Base-by-base conservation (phyloP, 2,888 invertebrate genomes). In the Vanessa cardui region DNA sequence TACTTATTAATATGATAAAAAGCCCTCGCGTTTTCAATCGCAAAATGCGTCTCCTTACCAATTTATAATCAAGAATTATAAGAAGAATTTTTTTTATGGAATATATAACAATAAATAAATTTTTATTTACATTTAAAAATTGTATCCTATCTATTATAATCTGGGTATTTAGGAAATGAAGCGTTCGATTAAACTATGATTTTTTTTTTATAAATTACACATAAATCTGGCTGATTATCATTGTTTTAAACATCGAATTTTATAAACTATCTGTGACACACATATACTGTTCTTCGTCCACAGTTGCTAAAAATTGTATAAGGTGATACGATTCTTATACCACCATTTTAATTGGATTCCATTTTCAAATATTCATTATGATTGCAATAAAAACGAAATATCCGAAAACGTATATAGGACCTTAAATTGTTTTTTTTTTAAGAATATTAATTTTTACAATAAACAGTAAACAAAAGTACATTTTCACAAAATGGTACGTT, bases 71-170 rank as follows among this genome's bases (percentile, higher is more conserved):
- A 87, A 90, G 88, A 90, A 91, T 87, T 88, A 88, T 86, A 83
- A 89, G 90, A 90, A 88, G 89, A 89, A 89, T 88, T 84, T 81
- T 85, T 18, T 56, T 86, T 87, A 88, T 87, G 88, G 90, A 89
- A 90, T 90, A 91, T 90, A 88, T 88, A 92, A 92, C 90, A 90
- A 86, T 87, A 92, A 92, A 92, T 92, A 91, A 91, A 90, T 89
- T 91, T 88, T 91, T 92, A 92, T 92, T 89, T 92, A 92, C 92
- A 92, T 84, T 39, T 83, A 87, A 89, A 86, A 83, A 79, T 86
- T 88, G 89, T 88, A 87, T 88, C 90, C 91, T 90, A 91, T 88
- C 90, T 91, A 92, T 90, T 85, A 83, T 80, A 82, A 77, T 77
- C 78, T 76, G 83, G 87, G 86, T 84, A 83, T 66, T 80, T 77